Percentiles rank a stretch among this genome's conserved stretches.
phyloP scores from a whole-genome alignment of 92 coral and sea anemone genomes.

The Chrysogorgia sp. region DNA sequence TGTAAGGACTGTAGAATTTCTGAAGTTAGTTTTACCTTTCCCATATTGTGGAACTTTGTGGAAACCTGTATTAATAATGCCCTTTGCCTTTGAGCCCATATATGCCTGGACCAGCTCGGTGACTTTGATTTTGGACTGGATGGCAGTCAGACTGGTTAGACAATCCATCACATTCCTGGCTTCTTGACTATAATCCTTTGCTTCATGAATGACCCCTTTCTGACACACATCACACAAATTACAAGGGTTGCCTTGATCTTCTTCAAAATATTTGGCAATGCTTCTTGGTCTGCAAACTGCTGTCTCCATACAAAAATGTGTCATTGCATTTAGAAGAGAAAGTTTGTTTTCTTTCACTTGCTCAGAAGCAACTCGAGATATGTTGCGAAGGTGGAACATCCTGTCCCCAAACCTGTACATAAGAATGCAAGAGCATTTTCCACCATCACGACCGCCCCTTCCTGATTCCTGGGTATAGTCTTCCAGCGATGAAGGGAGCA shows the following conservation, averaged over 20 bases:
- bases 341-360: too few relatives aligned
- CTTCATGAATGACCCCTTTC: not conserved
- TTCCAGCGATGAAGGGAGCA: constrained; percentile 5
- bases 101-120: constrained; percentile 45
- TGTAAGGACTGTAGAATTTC: constrained; percentile 6
- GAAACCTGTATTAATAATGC: constrained; percentile 4
- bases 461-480: too few relatives aligned
- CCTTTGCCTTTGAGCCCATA: constrained; percentile 55
- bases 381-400: constrained; percentile 43
- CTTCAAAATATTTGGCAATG: constrained; percentile 45
- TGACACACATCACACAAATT: constrained; percentile 42
- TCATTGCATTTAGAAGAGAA: constrained; percentile 15
- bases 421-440: constrained; percentile 34
- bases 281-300: constrained; percentile 26
- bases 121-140: constrained; percentile 21
- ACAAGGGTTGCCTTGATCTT: constrained; percentile 26
- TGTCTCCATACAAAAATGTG: constrained; percentile 36
- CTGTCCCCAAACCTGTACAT: constrained; percentile 37
- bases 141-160: constrained; percentile 44
- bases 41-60: constrained; percentile 53
- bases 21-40: constrained; percentile 38
- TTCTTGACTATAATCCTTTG: constrained; percentile 12
- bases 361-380: not conserved
- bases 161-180: constrained; percentile 30
- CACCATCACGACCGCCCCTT: constrained; percentile 58